These are phyloP conservation scores for Echeneis naucrates DNA, from an alignment of 2,797 vertebrate species.

Conservation along the genomic window DNA sequence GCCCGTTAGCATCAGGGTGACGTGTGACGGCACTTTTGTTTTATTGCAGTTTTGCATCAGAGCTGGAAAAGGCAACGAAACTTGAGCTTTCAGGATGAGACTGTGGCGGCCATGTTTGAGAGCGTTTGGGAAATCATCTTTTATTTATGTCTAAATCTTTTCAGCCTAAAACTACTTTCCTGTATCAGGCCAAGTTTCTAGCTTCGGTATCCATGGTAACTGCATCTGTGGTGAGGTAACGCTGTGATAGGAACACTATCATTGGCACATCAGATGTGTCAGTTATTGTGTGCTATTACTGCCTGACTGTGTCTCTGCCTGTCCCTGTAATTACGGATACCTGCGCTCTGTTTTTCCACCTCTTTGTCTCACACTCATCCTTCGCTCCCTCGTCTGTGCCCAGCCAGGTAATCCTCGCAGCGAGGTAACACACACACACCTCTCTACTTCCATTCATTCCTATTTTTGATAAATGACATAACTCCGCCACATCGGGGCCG, in stretches of 20 bases:
- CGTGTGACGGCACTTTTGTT: no score
- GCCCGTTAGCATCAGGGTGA: no score
- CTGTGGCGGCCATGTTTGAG: no score
- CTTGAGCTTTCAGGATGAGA: no score
- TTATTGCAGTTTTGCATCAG: neutral
- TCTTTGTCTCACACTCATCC: slow-evolving; percentile 60
- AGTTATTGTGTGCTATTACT: slow-evolving; percentile 67
- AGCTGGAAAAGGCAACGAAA: no score
- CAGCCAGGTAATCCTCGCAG: slow-evolving; percentile 59
- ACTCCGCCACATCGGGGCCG: neutral
- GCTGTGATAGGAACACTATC: slow-evolving; percentile 63
- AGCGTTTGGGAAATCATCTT: no score
- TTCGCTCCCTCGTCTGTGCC: slow-evolving; percentile 31
- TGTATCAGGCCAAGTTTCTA: neutral
- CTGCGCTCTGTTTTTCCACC: slow-evolving; percentile 62
- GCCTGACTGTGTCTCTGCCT: slow-evolving; percentile 63
- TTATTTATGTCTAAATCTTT: no score
- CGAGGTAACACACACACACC: no score
- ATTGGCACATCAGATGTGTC: slow-evolving; percentile 71
- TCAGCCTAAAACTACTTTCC: no score
- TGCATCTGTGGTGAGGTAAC: slow-evolving; percentile 11
- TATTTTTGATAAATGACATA: slow-evolving; percentile 10
- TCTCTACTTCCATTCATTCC: neutral
- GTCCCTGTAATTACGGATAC: slow-evolving; percentile 73
- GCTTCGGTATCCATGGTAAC: slow-evolving; percentile 21